Conservation (phyloP, 2,113 vertebrate species). For the Oreotrochilus melanogaster region DNA sequence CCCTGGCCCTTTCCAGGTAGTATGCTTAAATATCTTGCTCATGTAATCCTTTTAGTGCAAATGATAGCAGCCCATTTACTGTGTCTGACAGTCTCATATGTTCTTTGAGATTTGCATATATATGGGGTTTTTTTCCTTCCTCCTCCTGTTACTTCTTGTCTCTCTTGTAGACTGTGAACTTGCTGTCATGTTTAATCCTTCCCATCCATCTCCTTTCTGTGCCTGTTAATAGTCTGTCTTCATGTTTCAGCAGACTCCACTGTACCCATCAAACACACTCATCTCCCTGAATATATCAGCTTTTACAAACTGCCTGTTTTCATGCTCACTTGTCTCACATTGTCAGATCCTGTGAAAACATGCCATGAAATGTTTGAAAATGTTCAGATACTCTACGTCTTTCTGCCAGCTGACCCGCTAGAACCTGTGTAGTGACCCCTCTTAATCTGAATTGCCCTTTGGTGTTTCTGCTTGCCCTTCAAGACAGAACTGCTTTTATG, state of each 20-base stretch:
- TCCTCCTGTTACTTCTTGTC: neutral
- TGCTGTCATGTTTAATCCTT: neutral
- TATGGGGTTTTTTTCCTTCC: neutral
- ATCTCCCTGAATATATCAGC: neutral
- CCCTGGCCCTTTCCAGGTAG: neutral
- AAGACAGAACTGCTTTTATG: neutral
- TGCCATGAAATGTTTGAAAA: neutral
- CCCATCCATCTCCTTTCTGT: neutral
- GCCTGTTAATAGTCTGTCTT: neutral
- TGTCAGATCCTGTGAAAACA: constrained; percentile 2
- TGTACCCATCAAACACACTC: constrained; percentile 5
- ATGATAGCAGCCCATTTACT: neutral
- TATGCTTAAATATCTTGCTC: neutral
- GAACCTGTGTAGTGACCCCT: neutral
- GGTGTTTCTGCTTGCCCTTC: neutral
- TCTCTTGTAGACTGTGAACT: neutral
- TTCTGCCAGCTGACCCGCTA: neutral
- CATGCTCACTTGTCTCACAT: neutral
- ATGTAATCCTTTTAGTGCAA: neutral
- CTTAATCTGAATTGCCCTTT: neutral
- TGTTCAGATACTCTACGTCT: neutral
- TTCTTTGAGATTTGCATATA: neutral
- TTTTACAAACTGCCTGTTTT: neutral
- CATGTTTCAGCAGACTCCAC: neutral
- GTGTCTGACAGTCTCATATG: neutral